Conservation (phyloP, 2,797 vertebrate genomes). For the Mus spretus region DNA sequence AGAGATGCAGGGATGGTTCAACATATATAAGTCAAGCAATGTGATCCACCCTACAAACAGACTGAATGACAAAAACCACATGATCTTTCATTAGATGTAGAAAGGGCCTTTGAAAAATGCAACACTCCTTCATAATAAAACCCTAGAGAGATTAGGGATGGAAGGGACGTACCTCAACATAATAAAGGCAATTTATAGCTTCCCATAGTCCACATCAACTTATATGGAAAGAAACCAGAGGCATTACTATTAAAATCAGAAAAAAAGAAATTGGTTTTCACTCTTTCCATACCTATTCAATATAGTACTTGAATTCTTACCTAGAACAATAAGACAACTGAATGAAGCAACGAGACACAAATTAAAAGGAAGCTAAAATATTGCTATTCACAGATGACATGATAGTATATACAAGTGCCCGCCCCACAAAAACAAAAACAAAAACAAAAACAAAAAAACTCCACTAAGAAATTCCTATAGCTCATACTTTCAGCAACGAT, state of each 20-base stretch:
- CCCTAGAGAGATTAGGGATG: background rate
- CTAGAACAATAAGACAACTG: background rate
- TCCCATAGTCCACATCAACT: background rate
- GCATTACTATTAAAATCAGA: background rate
- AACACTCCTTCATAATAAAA: background rate
- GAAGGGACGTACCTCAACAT: background rate
- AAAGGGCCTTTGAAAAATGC: background rate
- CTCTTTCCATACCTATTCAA: background rate
- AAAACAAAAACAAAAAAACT: background rate
- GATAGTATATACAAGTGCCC: background rate
- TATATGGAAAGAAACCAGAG: background rate
- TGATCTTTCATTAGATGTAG: background rate
- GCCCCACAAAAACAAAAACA: background rate
- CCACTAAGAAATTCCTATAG: background rate
- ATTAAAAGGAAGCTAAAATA: background rate
- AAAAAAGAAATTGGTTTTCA: background rate
- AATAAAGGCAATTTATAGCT: background rate
- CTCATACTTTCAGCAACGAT: background rate
- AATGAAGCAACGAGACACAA: background rate
- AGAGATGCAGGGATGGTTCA: background rate
- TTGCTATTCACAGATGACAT: background rate
- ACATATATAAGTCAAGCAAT: background rate
- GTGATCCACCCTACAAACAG: background rate
- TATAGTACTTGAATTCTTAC: background rate
- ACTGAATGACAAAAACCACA: background rate